These are phyloP conservation scores for Drosophila tristis DNA, from an alignment of 1,140 invertebrate species.

Conservation along the genomic window DNA sequence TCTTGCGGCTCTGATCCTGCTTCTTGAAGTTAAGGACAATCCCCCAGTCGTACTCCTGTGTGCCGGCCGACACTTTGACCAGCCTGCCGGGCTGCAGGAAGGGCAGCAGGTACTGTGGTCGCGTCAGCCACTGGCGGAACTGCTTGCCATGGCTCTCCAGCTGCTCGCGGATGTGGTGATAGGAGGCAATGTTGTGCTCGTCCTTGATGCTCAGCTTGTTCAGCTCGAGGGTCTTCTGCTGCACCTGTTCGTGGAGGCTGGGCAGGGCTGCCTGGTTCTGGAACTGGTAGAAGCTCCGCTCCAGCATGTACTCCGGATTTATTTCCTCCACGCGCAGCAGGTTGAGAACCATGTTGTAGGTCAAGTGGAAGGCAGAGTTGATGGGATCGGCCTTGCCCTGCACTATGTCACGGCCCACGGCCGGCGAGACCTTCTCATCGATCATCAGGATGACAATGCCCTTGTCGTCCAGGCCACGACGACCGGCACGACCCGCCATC, in stretches of 20 bases:
- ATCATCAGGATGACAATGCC: constrained; percentile 99
- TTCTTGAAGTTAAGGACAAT: constrained; percentile 97
- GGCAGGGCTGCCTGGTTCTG: constrained; percentile 99
- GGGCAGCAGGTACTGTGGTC: constrained; percentile 95
- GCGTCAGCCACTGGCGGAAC: constrained; percentile 92
- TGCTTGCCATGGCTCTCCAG: constrained; percentile 90
- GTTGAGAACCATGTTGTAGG: constrained; percentile 99
- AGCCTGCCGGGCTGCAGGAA: constrained; percentile 97
- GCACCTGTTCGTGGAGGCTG: constrained; percentile 92
- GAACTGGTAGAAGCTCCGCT: constrained; percentile 99
- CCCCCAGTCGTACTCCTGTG: constrained; percentile 97
- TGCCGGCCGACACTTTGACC: constrained; percentile 94
- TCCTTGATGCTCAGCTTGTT: constrained; percentile 88
- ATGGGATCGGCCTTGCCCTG: constrained; percentile 98
- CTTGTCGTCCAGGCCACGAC: constrained; percentile 98
- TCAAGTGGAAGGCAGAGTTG: constrained; percentile 99
- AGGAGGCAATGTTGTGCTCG: constrained; percentile 92
- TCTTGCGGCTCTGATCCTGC: constrained; percentile 85
- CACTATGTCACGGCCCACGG: constrained; percentile 93
- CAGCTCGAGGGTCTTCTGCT: constrained; percentile 88
- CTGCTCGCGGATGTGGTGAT: constrained; percentile 94
- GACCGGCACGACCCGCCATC: constrained; percentile 99
- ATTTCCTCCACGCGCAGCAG: constrained; percentile 98
- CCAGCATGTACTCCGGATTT: constrained; percentile 99
- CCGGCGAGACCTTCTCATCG: constrained; percentile 97